Conservation (phyloP, 2,797 vertebrate species). For the Sebastes steindachneri region DNA sequence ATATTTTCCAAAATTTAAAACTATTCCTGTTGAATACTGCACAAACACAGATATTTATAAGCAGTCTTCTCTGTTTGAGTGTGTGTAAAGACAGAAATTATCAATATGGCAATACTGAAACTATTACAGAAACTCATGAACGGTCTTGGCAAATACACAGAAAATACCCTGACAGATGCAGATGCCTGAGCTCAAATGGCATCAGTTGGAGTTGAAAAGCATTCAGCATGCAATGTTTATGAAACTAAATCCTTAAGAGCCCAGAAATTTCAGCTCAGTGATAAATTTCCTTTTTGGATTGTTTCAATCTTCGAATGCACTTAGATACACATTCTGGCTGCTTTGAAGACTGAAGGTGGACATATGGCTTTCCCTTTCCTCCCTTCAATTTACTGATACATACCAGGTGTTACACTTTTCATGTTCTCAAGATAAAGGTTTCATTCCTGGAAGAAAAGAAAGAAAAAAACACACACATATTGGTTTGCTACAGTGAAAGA, state of each 20-base stretch:
- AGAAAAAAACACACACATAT: conserved; percentile 10
- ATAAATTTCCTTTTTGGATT: conserved; percentile 79
- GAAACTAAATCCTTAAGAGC: conserved; percentile 72
- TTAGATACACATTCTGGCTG: conserved; percentile 70
- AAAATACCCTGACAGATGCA: conserved; percentile 60
- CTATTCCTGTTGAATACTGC: background rate
- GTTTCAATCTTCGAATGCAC: conserved; percentile 76
- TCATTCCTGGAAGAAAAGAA: conserved; percentile 42
- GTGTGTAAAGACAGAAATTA: conserved; percentile 38
- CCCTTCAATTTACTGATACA: conserved; percentile 77
- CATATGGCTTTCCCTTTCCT: conserved; percentile 77
- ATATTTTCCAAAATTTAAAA: conserved; percentile 8
- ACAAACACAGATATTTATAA: conserved; percentile 34
- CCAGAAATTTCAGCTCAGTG: conserved; percentile 68
- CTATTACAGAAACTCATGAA: conserved; percentile 37
- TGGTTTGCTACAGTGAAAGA: conserved; percentile 16
- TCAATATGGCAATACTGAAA: conserved; percentile 27
- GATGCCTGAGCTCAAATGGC: conserved; percentile 69
- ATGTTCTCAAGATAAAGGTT: conserved; percentile 68
- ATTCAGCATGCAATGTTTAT: conserved; percentile 76
- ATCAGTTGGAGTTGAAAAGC: conserved; percentile 67
- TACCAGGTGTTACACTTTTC: conserved; percentile 78
- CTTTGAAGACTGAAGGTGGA: conserved; percentile 78
- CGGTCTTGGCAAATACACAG: conserved; percentile 41
- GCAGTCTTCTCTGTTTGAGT: background rate